A percentile compares a stretch with the other conserved stretches of the same genome.
Conservation (phyloP, 1,140 invertebrate species). For the Dufourea novaeangliae region DNA sequence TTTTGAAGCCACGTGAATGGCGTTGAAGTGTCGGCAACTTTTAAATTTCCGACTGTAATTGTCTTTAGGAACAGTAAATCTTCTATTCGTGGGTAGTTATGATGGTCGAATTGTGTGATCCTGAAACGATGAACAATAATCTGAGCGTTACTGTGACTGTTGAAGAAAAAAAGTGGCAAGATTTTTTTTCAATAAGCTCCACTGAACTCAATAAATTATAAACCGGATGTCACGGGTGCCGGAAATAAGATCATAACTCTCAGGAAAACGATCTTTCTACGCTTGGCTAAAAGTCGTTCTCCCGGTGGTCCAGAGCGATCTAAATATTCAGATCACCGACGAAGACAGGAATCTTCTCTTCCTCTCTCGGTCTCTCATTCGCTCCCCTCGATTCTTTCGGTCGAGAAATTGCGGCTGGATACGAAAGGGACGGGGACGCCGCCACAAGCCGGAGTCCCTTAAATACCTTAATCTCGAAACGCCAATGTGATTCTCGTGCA, state of each 20-base stretch:
- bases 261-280: constrained; percentile 51
- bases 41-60: too few relatives aligned
- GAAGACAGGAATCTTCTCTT: constrained; percentile 5
- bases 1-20: too few relatives aligned
- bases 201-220: background rate
- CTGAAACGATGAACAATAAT: too few relatives aligned
- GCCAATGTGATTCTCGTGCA: constrained; percentile 44
- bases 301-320: constrained; percentile 52
- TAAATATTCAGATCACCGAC: constrained; percentile 68
- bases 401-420: constrained; percentile 49
- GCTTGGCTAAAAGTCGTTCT: constrained; percentile 39
- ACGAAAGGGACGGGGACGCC: background rate
- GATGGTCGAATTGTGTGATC: too few relatives aligned
- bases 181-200: too few relatives aligned
- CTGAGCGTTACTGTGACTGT: too few relatives aligned
- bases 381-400: background rate
- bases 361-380: background rate
- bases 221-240: constrained; percentile 17
- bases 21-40: too few relatives aligned
- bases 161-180: too few relatives aligned
- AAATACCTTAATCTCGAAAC: constrained; percentile 61
- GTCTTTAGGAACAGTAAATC: too few relatives aligned
- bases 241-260: constrained; percentile 57
- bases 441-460: constrained; percentile 27
- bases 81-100: too few relatives aligned